phyloP scores from a whole-genome alignment of 1,140 invertebrate genomes.

The Pseudomyrmex sp. region DNA sequence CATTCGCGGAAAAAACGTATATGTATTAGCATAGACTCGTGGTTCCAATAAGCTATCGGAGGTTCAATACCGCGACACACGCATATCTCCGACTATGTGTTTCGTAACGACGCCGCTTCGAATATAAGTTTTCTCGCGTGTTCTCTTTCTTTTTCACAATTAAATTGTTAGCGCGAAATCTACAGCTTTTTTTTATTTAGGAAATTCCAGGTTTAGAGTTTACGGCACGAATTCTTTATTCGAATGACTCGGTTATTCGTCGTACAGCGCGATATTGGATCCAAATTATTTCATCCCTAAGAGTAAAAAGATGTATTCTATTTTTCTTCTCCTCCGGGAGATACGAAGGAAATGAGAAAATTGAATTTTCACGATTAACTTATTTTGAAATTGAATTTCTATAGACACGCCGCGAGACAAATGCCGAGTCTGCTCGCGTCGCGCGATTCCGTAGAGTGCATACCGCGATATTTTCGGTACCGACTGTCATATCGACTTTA shows the following conservation, averaged over 20 bases:
- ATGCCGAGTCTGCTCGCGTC: not conserved
- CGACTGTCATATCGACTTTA: constrained; percentile 42
- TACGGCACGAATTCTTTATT: not conserved
- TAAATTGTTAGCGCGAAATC: not conserved
- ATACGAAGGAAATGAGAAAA: constrained; percentile 3
- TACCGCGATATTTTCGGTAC: constrained; percentile 43
- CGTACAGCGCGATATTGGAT: not conserved
- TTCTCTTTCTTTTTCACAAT: not conserved
- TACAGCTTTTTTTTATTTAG: not conserved
- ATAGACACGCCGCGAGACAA: constrained; percentile 7
- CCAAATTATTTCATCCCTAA: not conserved
- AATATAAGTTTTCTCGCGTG: not conserved
- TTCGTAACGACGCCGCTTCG: constrained; percentile 9
- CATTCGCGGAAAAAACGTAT: constrained; percentile 24
- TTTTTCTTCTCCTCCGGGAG: not conserved
- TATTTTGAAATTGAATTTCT: constrained; percentile 16
- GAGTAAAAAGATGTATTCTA: not conserved
- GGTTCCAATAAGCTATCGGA: not conserved
- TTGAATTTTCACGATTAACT: constrained; percentile 25
- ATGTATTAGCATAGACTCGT: constrained; percentile 33
- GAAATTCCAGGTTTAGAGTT: not conserved
- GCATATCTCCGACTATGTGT: not conserved
- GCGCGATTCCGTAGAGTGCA: not conserved
- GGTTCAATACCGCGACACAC: not conserved
- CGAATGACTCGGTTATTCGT: not conserved